Percentiles rank a stretch among this genome's conserved stretches.
Evolutionary conservation across 2,797 vertebrate species (phyloP).

Genomic region (Sebastes oblongus): DNA sequence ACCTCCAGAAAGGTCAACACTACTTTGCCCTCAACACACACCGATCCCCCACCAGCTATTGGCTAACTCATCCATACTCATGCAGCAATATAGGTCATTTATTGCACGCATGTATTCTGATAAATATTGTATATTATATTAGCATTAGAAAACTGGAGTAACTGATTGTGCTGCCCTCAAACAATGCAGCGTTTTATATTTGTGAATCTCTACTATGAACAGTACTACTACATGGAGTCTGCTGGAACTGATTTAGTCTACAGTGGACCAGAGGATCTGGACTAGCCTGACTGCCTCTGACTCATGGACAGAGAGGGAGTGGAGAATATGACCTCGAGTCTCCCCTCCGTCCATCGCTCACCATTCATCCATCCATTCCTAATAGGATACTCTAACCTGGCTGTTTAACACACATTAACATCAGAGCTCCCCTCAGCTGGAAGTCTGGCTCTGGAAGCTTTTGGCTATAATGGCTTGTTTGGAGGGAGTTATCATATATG

Average conservation of each 20-base stretch:
- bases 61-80: constrained; percentile 10
- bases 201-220: neutral
- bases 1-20: constrained; percentile 32
- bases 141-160: neutral
- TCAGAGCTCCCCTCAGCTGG: constrained; percentile 69
- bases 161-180: neutral
- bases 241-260: constrained; percentile 43
- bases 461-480: constrained; percentile 28
- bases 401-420: constrained; percentile 74
- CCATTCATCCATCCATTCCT: constrained; percentile 63
- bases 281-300: constrained; percentile 53
- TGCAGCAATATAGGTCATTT: neutral
- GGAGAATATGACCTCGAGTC: constrained; percentile 53
- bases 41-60: neutral
- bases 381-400: constrained; percentile 70
- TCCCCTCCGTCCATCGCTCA: constrained; percentile 51
- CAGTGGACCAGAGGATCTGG: constrained; percentile 53
- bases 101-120: neutral
- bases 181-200: neutral
- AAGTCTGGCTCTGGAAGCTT: constrained; percentile 50
- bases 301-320: constrained; percentile 36
- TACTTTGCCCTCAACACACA: neutral
- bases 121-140: neutral
- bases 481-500: neutral
- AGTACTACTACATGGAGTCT: constrained; percentile 17